Percentiles rank a stretch among this genome's conserved stretches.
phyloP scores from a whole-genome alignment of 2,888 invertebrate genomes.

The Agonopterix heracliana region DNA sequence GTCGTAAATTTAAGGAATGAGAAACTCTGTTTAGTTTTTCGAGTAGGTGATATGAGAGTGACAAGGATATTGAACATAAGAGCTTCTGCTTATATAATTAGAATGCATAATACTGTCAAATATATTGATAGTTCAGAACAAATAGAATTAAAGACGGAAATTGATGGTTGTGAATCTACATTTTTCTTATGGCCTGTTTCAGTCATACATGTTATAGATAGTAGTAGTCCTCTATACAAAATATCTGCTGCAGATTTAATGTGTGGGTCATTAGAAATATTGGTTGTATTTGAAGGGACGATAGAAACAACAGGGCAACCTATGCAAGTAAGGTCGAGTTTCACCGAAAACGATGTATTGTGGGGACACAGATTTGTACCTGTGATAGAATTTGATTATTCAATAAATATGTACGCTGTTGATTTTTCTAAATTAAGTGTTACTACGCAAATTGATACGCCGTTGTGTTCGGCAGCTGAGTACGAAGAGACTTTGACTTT shows the following conservation, averaged over 20 bases:
- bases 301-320: conserved; percentile 92
- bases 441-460: conserved; percentile 89
- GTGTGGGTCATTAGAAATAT: conserved; percentile 88
- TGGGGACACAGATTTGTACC: conserved; percentile 93
- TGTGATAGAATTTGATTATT: conserved; percentile 84
- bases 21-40: conserved; percentile 89
- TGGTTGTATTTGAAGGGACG: conserved; percentile 92
- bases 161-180: conserved; percentile 91
- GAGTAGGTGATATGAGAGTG: conserved; percentile 96
- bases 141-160: conserved; percentile 83
- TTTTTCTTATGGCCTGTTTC: conserved; percentile 98
- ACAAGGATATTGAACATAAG: conserved; percentile 96
- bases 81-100: conserved; percentile 89
- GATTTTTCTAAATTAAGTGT: conserved; percentile 93
- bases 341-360: conserved; percentile 85
- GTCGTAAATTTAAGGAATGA: conserved; percentile 93
- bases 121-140: conserved; percentile 85
- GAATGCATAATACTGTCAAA: conserved; percentile 87
- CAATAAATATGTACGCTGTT: conserved; percentile 84
- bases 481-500: conserved; percentile 39
- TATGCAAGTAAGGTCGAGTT: conserved; percentile 89
- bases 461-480: conserved; percentile 87
- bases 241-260: conserved; percentile 93
- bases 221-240: conserved; percentile 89
- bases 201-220: conserved; percentile 92